These are phyloP conservation scores for Mus musculus DNA, from an alignment of 2,113 vertebrate species.

Conservation along the genomic window GRCm39 chr9:66191501-66192000, in stretches of 20 bases:
- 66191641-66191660: neutral
- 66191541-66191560: neutral
- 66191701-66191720: neutral
- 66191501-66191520: neutral
- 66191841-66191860: slow-evolving; percentile 23
- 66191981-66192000: neutral
- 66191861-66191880: slow-evolving; percentile 42
- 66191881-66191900: slow-evolving; percentile 34
- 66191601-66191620: neutral
- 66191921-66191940: neutral
- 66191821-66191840: neutral
- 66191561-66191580: neutral
- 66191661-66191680: neutral
- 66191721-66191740: slow-evolving; percentile 19
- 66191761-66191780: neutral
- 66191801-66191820: neutral
- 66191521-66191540: neutral
- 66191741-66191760: neutral
- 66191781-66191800: neutral
- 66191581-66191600: neutral
- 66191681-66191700: neutral
- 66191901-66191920: neutral
- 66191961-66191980: neutral
- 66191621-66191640: neutral
- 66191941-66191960: neutral